Percentiles rank a stretch among this genome's conserved stretches.
phyloP scores from a whole-genome alignment of 2,113 vertebrate species.

The Pao palembangensis region DNA sequence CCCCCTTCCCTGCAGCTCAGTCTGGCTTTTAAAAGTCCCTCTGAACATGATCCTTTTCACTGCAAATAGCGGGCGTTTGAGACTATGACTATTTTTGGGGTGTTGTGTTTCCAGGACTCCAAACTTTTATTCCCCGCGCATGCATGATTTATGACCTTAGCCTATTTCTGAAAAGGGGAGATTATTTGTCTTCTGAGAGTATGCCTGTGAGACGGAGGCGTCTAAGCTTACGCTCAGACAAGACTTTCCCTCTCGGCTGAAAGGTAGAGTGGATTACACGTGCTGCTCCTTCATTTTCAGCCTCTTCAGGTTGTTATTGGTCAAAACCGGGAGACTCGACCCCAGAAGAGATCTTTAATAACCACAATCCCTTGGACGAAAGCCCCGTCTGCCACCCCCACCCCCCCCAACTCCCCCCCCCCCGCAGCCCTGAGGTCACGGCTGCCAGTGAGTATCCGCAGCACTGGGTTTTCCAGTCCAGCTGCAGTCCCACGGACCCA shows the following conservation, averaged over 20 bases:
- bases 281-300: slow-evolving; percentile 32
- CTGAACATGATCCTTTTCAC: slow-evolving; percentile 42
- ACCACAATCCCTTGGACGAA: slow-evolving; percentile 56
- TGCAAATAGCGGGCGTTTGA: slow-evolving; percentile 43
- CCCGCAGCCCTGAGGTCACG: slow-evolving; percentile 16
- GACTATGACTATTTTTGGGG: slow-evolving; percentile 52
- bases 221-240: slow-evolving; percentile 14
- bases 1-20: no score
- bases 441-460: slow-evolving; percentile 28
- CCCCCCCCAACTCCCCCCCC: background rate
- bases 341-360: slow-evolving; percentile 73
- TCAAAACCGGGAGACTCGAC: slow-evolving; percentile 59
- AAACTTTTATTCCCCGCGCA: slow-evolving; percentile 37
- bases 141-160: slow-evolving; percentile 68
- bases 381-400: slow-evolving; percentile 31
- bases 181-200: slow-evolving; percentile 63
- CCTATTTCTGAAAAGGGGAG: slow-evolving; percentile 61
- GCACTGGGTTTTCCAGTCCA: slow-evolving; percentile 21
- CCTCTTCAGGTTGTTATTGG: slow-evolving; percentile 27
- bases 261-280: slow-evolving; percentile 24
- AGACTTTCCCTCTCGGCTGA: slow-evolving; percentile 36
- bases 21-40: slow-evolving; percentile 3
- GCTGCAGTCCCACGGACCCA: slow-evolving; percentile 15
- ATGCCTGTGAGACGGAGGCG: slow-evolving; percentile 22
- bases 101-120: slow-evolving; percentile 28